These are phyloP conservation scores for Hartigia nigra DNA, from an alignment of 2,888 invertebrate genomes.

Conservation along the genomic window DNA sequence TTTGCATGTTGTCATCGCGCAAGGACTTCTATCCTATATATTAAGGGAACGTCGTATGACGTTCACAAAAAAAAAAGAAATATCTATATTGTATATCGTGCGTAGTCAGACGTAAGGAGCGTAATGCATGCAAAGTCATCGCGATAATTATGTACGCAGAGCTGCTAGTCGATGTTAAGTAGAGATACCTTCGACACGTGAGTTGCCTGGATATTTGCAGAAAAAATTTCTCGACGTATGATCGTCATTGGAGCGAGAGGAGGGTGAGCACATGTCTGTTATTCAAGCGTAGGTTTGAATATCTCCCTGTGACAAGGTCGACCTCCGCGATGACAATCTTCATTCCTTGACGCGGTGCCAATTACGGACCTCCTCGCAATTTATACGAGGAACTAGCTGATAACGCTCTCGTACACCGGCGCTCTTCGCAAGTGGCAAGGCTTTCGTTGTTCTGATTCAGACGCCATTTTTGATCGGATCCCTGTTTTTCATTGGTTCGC, in stretches of 20 bases:
- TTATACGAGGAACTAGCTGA: conserved; percentile 28
- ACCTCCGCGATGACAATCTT: conserved; percentile 40
- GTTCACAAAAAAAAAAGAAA: not conserved
- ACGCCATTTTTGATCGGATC: not conserved
- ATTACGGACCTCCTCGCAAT: conserved; percentile 40
- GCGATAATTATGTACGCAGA: conserved; percentile 37
- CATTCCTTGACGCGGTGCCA: conserved; percentile 33
- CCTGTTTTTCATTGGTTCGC: not conserved
- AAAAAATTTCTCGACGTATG: conserved; percentile 6
- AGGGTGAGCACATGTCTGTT: conserved; percentile 1
- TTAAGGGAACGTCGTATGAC: not conserved
- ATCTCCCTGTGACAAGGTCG: conserved; percentile 37
- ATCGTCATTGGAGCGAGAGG: conserved; percentile 10
- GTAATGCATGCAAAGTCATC: conserved; percentile 23
- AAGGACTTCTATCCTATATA: not conserved
- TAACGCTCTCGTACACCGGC: not conserved
- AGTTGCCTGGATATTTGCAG: conserved; percentile 12
- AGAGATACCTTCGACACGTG: conserved; percentile 28
- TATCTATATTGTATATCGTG: not conserved
- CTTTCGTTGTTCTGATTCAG: not conserved
- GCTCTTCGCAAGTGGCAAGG: not conserved
- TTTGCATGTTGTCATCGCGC: not conserved
- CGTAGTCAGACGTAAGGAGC: not conserved
- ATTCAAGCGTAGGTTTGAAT: conserved; percentile 11
- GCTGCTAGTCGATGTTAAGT: conserved; percentile 27